Evolutionary conservation across 2,797 vertebrate genomes (phyloP), one percentile per base, ranked within the genome.

Genomic region (Loris lydekkerianus): DNA sequence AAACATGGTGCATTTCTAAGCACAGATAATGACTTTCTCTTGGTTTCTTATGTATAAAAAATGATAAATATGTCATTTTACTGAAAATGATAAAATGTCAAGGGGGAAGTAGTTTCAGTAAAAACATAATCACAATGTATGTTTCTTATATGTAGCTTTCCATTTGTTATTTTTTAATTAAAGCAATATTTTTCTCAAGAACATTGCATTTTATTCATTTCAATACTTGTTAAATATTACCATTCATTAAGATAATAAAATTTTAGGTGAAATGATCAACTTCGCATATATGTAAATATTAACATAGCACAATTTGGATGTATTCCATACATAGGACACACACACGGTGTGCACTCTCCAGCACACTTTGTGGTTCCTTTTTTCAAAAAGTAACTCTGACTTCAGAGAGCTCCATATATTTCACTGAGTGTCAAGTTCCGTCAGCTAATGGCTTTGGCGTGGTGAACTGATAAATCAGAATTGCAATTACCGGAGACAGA

Each of bases 381-480:
- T 37, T 65, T 90, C 20, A 20, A 61, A 91, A 95, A 81, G 81
- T 60, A 89, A 46, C 34, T 67, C 20, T 72, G 65, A 92, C 25
- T 86, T 91, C 43, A 58, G 27, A 73, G 63, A 72, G 69, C 9
- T 15, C 7, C 27, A 2, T 56, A 10, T 80, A n/a, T 29, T 31
- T 93, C 10, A 34, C 46, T 21, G 49, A 93, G 67, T 80, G 7
- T 25, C 81, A 34, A 72, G 18, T 60, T 86, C 0, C 6, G 23
- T 88, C 80, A 78, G 15, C 15, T 91, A 73, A 72, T 83, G 78
- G 25, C 18, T 69, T 63, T 46, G 40, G 46, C 15, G 63, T 11
- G 60, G n/a, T 37, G n/a, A 95, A 69, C n/a, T 89, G 83, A 95
- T 77, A 91, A 93, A 84, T 81, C 43, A 72, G 75, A 91, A 94